Base-by-base conservation (phyloP, 2,797 vertebrate species). In the Rhinoraja longicauda region DNA sequence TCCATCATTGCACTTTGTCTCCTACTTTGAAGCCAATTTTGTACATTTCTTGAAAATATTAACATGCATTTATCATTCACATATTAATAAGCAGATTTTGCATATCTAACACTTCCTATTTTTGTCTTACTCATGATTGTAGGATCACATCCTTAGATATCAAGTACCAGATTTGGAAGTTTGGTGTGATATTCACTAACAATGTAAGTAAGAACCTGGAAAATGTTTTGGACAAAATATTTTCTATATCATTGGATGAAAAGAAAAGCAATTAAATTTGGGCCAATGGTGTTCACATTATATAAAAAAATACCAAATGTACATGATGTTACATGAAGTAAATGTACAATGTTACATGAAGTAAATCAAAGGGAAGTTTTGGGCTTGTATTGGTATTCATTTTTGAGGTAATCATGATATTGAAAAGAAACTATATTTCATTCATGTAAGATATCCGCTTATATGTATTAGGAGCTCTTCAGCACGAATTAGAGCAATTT, bases 111-210 rank as follows among this genome's bases (percentile, higher is more conserved):
- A 36, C 24, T 91, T 36, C 17, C 84, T 77, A 21, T 36, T 76
- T 82, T 82, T 57, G 26, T 91, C 36, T 73, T 53, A 29, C 26
- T 4, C n/a, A 13, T 53, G 36, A 0, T 73, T 91, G 5, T 75
- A 99, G 98, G 98, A 93, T 98, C 81, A 98, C 97, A 0, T 97
- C 98, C 84, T 97, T 98, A 0, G 98, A 99, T 90, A 94, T 99
- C 95, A 98, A 99, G 94, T 99, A 99, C 95, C 98, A 99, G 96
- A 98, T 99, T 94, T 99, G 98, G 98, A 99, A 99, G 95, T 97
- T 97, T 0, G 98, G 98, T 3, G 98, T 99, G 84, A 97, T 99
- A 90, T 98, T 99, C 95, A 99, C 98, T 0, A 97, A 99, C 94
- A 98, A 98, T 2, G 98, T 99, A 95, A 98, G 98, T 95, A 57